Conservation (phyloP, 2,797 vertebrate species). For the Sitta carolinensis region DNA sequence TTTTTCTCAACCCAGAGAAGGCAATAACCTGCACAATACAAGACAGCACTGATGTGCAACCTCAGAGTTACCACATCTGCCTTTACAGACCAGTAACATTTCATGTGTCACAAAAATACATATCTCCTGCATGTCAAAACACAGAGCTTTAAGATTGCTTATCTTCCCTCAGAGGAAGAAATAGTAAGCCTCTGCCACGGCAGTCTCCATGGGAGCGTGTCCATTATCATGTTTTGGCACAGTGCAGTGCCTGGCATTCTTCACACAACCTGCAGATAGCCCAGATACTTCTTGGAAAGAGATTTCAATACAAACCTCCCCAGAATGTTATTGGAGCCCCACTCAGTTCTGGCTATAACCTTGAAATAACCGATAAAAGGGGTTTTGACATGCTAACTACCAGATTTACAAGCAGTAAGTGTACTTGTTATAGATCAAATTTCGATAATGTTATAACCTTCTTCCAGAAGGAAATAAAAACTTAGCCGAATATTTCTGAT, state of each 20-base stretch:
- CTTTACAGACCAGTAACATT: not conserved
- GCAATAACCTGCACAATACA: not conserved
- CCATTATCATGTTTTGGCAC: not conserved
- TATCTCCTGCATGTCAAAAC: not conserved
- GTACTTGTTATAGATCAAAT: not conserved
- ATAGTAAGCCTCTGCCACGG: not conserved
- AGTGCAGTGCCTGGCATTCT: not conserved
- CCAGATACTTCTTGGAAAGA: conserved; percentile 6
- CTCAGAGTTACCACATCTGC: not conserved
- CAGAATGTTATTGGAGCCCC: not conserved
- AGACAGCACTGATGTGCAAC: not conserved
- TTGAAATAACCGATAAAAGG: not conserved
- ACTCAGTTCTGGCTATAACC: not conserved
- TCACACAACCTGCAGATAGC: not conserved
- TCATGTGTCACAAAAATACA: not conserved
- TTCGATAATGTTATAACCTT: not conserved
- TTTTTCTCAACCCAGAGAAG: not conserved
- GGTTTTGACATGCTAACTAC: not conserved
- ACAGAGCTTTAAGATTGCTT: not conserved
- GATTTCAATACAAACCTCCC: not conserved
- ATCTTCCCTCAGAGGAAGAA: not conserved
- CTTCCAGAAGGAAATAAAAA: not conserved
- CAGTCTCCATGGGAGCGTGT: not conserved
- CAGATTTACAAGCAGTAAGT: not conserved
- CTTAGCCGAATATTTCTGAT: not conserved